Conservation (phyloP, 2,797 vertebrate species). For the Rhinella marina region DNA sequence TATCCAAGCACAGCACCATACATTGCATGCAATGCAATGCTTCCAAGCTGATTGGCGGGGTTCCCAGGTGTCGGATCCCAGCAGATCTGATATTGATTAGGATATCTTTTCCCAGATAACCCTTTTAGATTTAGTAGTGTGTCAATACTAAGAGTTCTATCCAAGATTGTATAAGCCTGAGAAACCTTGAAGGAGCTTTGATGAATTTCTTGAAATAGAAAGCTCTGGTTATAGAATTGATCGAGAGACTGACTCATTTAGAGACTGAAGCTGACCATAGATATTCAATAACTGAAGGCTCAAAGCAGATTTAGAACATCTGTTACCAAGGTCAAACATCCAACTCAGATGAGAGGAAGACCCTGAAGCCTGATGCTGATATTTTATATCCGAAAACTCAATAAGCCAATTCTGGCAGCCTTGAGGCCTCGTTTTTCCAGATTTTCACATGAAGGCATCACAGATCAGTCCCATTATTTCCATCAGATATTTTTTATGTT, state of each 20-base stretch:
- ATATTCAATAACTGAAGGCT: not conserved
- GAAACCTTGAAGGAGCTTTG: not conserved
- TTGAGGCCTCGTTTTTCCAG: not conserved
- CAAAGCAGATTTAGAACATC: not conserved
- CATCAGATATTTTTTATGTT: not conserved
- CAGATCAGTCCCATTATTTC: not conserved
- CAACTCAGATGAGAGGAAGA: slow-evolving; percentile 52
- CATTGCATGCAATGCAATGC: too few relatives aligned
- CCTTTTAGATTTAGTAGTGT: too few relatives aligned
- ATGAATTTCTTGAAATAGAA: not conserved
- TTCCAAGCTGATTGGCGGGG: too few relatives aligned
- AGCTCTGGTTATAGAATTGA: not conserved
- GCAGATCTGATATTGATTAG: too few relatives aligned
- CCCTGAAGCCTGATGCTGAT: slow-evolving; percentile 41
- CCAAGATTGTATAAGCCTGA: not conserved
- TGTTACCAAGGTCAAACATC: not conserved
- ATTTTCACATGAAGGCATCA: not conserved
- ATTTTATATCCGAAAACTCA: slow-evolving; percentile 26
- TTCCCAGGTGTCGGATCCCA: too few relatives aligned
- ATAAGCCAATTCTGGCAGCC: not conserved
- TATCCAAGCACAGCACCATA: too few relatives aligned
- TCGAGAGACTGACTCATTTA: not conserved
- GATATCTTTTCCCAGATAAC: too few relatives aligned
- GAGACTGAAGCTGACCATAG: not conserved
- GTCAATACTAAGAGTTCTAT: not conserved